phyloP scores from a whole-genome alignment of 2,797 vertebrate genomes.

The Zenarchopterus dispar region DNA sequence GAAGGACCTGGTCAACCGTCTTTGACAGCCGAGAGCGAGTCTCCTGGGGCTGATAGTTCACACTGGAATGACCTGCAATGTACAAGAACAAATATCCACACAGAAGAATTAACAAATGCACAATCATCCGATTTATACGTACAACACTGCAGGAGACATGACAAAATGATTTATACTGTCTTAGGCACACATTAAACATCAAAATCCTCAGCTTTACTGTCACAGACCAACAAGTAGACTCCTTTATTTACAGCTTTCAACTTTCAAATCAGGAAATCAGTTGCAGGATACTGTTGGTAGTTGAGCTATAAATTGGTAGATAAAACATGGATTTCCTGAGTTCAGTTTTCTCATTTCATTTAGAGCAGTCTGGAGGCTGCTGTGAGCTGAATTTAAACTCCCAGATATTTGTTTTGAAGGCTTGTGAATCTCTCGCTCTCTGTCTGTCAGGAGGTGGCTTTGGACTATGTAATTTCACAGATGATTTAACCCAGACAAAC shows the following conservation, averaged over 20 bases:
- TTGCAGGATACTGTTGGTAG: no score
- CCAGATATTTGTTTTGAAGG: conserved; percentile 36
- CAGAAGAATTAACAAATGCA: no score
- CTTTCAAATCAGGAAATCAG: no score
- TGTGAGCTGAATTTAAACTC: conserved; percentile 43
- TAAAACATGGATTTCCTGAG: no score
- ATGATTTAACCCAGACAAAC: conserved; percentile 45
- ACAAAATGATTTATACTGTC: not conserved
- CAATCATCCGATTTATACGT: no score
- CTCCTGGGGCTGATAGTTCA: conserved; percentile 94
- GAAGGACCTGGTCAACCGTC: conserved; percentile 93
- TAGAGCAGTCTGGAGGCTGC: conserved; percentile 3
- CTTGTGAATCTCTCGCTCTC: conserved; percentile 29
- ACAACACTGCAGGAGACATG: not conserved
- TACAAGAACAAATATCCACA: not conserved
- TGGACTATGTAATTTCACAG: conserved; percentile 44
- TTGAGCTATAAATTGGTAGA: no score
- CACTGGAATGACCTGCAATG: conserved; percentile 92
- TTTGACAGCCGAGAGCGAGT: conserved; percentile 96
- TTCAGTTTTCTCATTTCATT: no score
- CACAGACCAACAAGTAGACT: no score
- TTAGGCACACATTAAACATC: not conserved
- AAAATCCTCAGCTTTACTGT: no score
- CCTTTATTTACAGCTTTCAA: no score
- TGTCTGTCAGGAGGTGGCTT: conserved; percentile 10